Conservation (phyloP, 2,797 vertebrate genomes). For the Microctenopoma stevenorrisi region DNA sequence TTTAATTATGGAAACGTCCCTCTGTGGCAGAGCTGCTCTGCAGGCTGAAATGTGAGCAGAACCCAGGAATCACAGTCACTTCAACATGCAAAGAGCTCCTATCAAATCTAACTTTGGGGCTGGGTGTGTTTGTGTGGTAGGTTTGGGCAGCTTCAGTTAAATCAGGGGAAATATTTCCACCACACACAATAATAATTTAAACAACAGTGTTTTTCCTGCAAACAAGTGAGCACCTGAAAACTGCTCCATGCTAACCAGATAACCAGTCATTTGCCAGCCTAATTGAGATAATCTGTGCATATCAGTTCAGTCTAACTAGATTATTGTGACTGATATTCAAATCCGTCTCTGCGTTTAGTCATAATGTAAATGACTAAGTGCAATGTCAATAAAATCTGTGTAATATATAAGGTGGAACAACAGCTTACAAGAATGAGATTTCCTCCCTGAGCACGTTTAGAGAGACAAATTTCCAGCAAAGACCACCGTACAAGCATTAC, state of each 20-base stretch:
- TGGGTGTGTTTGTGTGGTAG: background rate
- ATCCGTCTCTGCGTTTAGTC: slow-evolving; percentile 19
- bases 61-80: background rate
- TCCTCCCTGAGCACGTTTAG: slow-evolving; percentile 29
- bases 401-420: slow-evolving; percentile 50
- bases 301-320: slow-evolving; percentile 36
- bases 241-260: background rate
- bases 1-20: slow-evolving; percentile 62
- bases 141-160: background rate
- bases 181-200: no score
- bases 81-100: background rate
- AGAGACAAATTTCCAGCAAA: slow-evolving; percentile 68
- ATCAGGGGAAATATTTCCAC: no score
- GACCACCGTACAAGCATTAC: slow-evolving; percentile 80
- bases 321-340: slow-evolving; percentile 49
- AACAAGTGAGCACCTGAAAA: slow-evolving; percentile 4
- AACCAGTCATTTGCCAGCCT: slow-evolving; percentile 1
- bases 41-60: slow-evolving; percentile 14
- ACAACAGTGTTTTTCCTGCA: no score
- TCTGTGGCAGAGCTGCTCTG: slow-evolving; percentile 49
- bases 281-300: background rate
- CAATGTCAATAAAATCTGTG: slow-evolving; percentile 52
- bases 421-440: slow-evolving; percentile 35
- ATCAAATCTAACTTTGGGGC: background rate
- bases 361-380: slow-evolving; percentile 44